Conservation (phyloP, 92 coral and sea anemone species). For the Ricordea florida region DNA sequence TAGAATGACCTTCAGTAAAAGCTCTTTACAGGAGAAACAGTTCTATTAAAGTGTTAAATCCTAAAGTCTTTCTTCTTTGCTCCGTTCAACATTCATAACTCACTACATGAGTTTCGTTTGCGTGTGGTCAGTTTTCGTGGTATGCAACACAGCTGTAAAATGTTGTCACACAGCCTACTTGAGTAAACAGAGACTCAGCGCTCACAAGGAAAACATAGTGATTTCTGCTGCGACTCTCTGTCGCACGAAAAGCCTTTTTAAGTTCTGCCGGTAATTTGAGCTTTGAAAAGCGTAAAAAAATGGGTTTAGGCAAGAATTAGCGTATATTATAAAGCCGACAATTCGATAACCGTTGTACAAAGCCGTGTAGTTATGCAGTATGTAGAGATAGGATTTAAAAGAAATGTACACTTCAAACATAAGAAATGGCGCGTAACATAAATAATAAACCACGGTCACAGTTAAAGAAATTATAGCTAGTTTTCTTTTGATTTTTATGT, state of each 20-base stretch:
- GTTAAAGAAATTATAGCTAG: slow-evolving; percentile 19
- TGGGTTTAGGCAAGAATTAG: slow-evolving; percentile 25
- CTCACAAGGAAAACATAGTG: neutral
- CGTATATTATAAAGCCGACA: slow-evolving; percentile 21
- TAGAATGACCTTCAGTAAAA: too few relatives aligned
- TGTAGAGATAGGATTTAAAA: neutral
- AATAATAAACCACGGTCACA: slow-evolving; percentile 16
- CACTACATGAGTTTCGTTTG: too few relatives aligned
- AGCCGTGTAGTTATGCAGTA: slow-evolving; percentile 9
- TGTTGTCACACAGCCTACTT: too few relatives aligned
- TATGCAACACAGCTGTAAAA: too few relatives aligned
- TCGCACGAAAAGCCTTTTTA: neutral
- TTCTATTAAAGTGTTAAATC: too few relatives aligned
- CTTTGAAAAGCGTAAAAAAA: slow-evolving; percentile 39
- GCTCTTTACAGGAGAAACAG: too few relatives aligned
- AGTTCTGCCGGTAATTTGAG: slow-evolving; percentile 10
- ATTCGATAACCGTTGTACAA: slow-evolving; percentile 19
- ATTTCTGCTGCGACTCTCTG: neutral
- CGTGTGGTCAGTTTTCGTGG: too few relatives aligned
- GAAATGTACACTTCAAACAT: slow-evolving; percentile 17
- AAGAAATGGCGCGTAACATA: slow-evolving; percentile 28
- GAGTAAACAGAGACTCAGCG: too few relatives aligned
- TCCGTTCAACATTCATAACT: too few relatives aligned
- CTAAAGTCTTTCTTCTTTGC: too few relatives aligned
- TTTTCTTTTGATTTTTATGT: slow-evolving; percentile 5